Evolutionary conservation across 2,113 vertebrate genomes (phyloP), one percentile per base, ranked within the genome.

Genomic region (Cranoglanis bouderius): DNA sequence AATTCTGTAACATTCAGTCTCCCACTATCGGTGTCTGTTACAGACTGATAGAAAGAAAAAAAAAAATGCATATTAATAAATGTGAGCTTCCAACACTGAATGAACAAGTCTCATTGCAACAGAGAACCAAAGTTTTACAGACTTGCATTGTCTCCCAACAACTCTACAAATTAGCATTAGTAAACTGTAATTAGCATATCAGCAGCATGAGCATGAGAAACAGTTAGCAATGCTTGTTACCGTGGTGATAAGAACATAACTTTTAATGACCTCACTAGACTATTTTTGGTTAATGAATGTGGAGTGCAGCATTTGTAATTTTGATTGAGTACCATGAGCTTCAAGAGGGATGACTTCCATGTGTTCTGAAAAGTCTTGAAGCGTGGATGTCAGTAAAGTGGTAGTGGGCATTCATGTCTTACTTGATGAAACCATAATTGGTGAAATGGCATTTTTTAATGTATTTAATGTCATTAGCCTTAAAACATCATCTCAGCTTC

Each of bases 301-400:
- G 91, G 91, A 89, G 94, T 90, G 89, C 87, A 63, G 57, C 63
- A 12, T 90, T 94, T 89, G 89, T 96, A 94, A 96, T 95, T 95
- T 94, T 95, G 94, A 95, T 95, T 92, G 94, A 95, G 94, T 91
- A 90, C 91, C 91, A 74, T 87, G 87, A 70, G 92, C 89, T 93
- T 93, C 90, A n/a, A 89, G 93, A 92, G 94, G 95, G 95, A 95
- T 94, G 93, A 94, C 94, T 94, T 94, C 93, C 93, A 94, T 91
- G 93, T 91, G 94, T 82, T 94, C 90, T 92, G 86, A 92, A 93
- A 87, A 88, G 92, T 93, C 93, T 91, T 93, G 94, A 95, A 92
- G 93, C 92, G 92, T 95, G 93, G 93, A 95, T 95, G 95, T 93
- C 94, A 92, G 94, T 93, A 91, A 92, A 94, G 95, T 94, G 94